Base-by-base conservation (phyloP, 1,140 invertebrate species). In the Tyrophagus putrescentiae region DNA sequence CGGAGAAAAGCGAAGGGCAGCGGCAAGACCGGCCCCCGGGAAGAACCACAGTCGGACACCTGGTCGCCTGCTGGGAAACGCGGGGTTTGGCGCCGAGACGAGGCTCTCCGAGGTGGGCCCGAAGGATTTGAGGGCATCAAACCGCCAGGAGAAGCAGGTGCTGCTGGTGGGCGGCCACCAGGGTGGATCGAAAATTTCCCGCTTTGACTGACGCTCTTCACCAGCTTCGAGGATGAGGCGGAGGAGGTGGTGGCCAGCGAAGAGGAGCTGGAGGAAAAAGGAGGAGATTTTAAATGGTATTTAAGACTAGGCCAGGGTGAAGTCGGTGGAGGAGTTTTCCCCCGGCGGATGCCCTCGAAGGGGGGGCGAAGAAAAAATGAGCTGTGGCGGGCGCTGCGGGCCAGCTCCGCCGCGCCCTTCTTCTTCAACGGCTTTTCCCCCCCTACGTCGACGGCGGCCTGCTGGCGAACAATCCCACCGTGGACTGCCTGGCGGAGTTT, bases 381-480 rank as follows among this genome's bases (percentile, higher is more conserved):
- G 13, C 75, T 94, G 13, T 96, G 91, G 91, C 79, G 84, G 66
- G 87, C 84, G 0, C 91, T 86, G 0, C 75, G 91, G 60, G 84
- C 85, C 13, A 89, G 85, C 18, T 92, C 92, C 7, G 92, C 93
- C 0, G 93, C 93, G 23, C 93, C 93, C 0, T 90, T 91, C 0
- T 98, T 93, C 73, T 98, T 97, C 69, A 77, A 80, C 60, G 79
- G 84, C 0, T 85, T n/a, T n/a, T 82, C 68, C 84, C 83, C 21
- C 73, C 79, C 57, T 96, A 85, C 69, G 70, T 97, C 18, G 94
- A 98, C 71, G 94, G 94, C 18, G 94, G 94, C 18, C 73, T 98
- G 5, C 92, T 96, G 60, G 82, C 92, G 0, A 98, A 98, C 70
- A 98, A 98, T 70, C 94, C 94, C 0, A 95, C 93, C 0, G 70